These are phyloP conservation scores for Noturus placidus DNA, from an alignment of 2,113 vertebrate genomes.

Conservation along the genomic window DNA sequence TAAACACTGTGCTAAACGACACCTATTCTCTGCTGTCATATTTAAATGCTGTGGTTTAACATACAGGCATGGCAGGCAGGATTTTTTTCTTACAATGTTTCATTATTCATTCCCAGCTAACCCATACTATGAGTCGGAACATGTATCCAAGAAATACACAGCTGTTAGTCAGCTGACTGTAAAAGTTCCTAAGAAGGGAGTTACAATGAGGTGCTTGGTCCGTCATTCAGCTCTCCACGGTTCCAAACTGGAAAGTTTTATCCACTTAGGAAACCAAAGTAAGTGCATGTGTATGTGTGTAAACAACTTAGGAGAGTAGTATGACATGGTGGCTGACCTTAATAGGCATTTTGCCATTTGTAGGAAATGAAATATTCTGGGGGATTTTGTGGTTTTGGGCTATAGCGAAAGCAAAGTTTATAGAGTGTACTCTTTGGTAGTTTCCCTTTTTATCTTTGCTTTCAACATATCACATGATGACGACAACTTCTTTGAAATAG, in stretches of 20 bases:
- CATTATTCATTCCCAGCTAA: slow-evolving; percentile 55
- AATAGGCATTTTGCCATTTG: slow-evolving; percentile 31
- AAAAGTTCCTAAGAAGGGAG: slow-evolving; percentile 30
- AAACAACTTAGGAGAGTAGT: neutral
- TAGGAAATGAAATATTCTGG: slow-evolving; percentile 44
- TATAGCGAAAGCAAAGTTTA: slow-evolving; percentile 49
- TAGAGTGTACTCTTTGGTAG: slow-evolving; percentile 30
- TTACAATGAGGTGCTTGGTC: slow-evolving; percentile 65
- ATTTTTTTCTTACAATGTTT: slow-evolving; percentile 16
- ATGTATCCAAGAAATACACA: slow-evolving; percentile 37
- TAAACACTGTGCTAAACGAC: neutral
- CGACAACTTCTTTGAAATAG: slow-evolving; percentile 21
- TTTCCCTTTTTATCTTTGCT: slow-evolving; percentile 36
- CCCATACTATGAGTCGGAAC: neutral
- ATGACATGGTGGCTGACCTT: slow-evolving; percentile 12
- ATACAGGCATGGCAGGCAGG: neutral
- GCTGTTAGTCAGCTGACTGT: slow-evolving; percentile 48
- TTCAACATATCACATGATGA: slow-evolving; percentile 45
- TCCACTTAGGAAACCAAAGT: slow-evolving; percentile 56
- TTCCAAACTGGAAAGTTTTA: slow-evolving; percentile 48
- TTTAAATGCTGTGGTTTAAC: neutral
- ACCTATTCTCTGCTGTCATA: neutral
- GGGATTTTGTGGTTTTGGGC: slow-evolving; percentile 51
- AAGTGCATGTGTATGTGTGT: slow-evolving; percentile 53
- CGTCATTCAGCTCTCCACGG: slow-evolving; percentile 55